Base-by-base conservation (phyloP, 2,797 vertebrate genomes). In the Ctenopoma kingsleyae region DNA sequence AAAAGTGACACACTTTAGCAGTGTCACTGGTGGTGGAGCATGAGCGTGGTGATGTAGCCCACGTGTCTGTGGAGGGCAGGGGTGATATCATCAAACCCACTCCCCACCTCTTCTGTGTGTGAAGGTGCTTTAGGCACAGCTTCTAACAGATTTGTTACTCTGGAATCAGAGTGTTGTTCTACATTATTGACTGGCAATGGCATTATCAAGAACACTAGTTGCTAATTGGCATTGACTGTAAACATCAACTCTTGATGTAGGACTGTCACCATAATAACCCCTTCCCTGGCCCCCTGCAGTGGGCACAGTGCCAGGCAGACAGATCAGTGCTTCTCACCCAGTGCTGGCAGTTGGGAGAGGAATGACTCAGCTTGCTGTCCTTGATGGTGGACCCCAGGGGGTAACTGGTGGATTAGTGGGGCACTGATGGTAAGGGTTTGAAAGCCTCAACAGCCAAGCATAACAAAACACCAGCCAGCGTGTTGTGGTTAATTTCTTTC, bases 281-380 rank as follows among this genome's bases (percentile, higher is more conserved):
- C 54, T n/a, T 55, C 36, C n/a, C 41, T 30, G 60, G 52, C 73
- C 71, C 56, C 85, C 79, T 52, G 54, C 0, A 0, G 70, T 72
- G 78, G 78, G 83, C 84, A 43, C 63, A 55, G 67, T 2, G 76
- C 85, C 91, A 83, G 58, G 66, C 87, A 90, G 88, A 91, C 88
- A 63, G 87, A 92, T 89, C 85, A 86, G 78, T 22, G 54, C 58
- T 72, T 50, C 67, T 44, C 67, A 77, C 77, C 72, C 76, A 77
- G 82, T 46, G 22, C 53, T 56, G 50, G 65, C 63, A 50, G 49
- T 3, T 19, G 58, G 70, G 57, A 68, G 76, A 78, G 57, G 53
- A 51, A 86, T 84, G 87, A 92, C 87, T 91, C 90, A 88, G 87
- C 85, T 85, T 56, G 83, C 72, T 64, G 69, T 56, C 74, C 84